Evolutionary conservation across 1,140 invertebrate genomes (phyloP), one percentile per base, ranked within the genome.

Genomic region (Drosophila bocki): DNA sequence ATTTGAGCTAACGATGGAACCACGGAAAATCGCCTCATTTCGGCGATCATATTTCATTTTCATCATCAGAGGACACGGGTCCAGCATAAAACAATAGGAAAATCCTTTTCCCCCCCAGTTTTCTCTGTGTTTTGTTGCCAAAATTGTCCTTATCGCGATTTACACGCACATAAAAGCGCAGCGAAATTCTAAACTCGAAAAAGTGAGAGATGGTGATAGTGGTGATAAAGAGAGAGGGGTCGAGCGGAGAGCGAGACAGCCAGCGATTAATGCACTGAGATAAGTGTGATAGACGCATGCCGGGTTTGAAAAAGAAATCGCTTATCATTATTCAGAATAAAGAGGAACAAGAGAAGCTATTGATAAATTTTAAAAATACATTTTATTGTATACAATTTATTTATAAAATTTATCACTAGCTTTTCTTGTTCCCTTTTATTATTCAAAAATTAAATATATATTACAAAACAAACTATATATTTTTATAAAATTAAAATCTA

Each of bases 151-250:
- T 91, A 91, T 91, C 87, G 62, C 86, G 87, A 91, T 91, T 86
- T 83, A 80, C 67, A 91, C 87, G 82, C 87, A 91, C 58, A 62
- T 59, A 80, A 88, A 91, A 91, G 82, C 82, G 86, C 82, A 91
- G 26, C 82, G 77, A 91, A 91, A 91, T 83, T 85, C 82, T 90
- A 90, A 85, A 85, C 85, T 51, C 82, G 17, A 57, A 75, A 81
- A 65, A 69, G 47, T 45, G 53, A 54, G 61, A 59, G 56, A 54
- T 58, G 59, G 45, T 13, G 59, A 53, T 37, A 39, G 29, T 8
- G 19, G 19, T 15, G 53, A 39, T 39, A 26, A 19, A n/a, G 35
- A 6, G 33, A 11, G 35, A 17, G 26, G 13, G 19, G 63, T 42
- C 19, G 58, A 35, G 44, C 22, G 48, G 35, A 39, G 41, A 56